Evolutionary conservation across 2,797 vertebrate species (phyloP).

Genomic region (Zalophus californianus): DNA sequence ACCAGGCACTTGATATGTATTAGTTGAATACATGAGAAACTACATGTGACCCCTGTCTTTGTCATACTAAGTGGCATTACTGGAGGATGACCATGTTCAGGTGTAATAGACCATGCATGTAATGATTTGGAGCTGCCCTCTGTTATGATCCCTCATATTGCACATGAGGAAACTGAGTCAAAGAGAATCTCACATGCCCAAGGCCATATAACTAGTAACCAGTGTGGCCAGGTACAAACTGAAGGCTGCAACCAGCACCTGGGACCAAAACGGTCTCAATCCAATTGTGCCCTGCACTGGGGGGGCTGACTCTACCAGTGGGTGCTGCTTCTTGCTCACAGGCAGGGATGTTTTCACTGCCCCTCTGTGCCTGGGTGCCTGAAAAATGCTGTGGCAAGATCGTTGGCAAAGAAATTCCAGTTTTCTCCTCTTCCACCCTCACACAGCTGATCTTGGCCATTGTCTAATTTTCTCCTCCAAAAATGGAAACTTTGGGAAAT

Average conservation of each 20-base stretch:
- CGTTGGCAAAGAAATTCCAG: slow-evolving; percentile 27
- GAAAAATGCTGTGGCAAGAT: slow-evolving; percentile 70
- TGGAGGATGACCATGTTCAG: background rate
- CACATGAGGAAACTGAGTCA: background rate
- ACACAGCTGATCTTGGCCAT: slow-evolving; percentile 77
- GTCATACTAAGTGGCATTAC: background rate
- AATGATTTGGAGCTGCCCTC: background rate
- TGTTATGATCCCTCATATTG: background rate
- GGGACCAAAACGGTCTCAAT: background rate
- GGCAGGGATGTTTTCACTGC: background rate
- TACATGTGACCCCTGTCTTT: background rate
- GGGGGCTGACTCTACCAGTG: background rate
- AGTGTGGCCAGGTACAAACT: background rate
- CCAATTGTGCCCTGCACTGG: background rate
- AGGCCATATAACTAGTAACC: background rate
- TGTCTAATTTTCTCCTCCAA: slow-evolving; percentile 79
- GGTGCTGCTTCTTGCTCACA: background rate
- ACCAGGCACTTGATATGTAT: background rate
- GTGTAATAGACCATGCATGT: background rate
- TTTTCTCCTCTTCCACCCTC: slow-evolving; percentile 53
- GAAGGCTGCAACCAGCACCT: background rate
- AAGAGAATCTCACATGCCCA: background rate
- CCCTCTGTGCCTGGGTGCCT: background rate
- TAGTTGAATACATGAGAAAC: background rate
- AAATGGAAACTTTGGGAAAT: slow-evolving; percentile 80